Conservation (phyloP, 2,888 invertebrate species). For the Idaea dimidiata region DNA sequence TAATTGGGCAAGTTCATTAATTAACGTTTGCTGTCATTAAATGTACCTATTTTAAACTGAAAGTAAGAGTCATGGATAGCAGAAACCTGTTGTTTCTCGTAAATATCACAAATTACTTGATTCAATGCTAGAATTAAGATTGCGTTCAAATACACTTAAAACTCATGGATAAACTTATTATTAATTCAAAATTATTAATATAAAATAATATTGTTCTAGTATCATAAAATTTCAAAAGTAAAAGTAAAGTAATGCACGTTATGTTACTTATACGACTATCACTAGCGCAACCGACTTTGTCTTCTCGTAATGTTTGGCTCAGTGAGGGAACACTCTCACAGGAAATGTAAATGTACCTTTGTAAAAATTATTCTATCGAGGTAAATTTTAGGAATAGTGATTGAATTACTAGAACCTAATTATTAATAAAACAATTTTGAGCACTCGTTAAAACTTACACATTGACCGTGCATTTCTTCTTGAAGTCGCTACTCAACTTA, state of each 20-base stretch:
- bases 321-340: constrained; percentile 48
- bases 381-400: constrained; percentile 74
- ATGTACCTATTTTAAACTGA: constrained; percentile 3
- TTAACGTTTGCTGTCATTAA: background rate
- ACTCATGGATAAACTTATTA: constrained; percentile 39
- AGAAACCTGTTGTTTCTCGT: background rate
- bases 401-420: constrained; percentile 77
- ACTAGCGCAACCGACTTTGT: constrained; percentile 11
- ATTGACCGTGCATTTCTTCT: constrained; percentile 75
- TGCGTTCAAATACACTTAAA: constrained; percentile 17
- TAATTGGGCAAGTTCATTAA: background rate
- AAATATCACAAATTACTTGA: constrained; percentile 12
- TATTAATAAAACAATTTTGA: constrained; percentile 71
- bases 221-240: constrained; percentile 10
- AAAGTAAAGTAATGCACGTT: constrained; percentile 8
- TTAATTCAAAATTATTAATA: constrained; percentile 15
- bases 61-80: background rate
- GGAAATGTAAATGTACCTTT: constrained; percentile 58
- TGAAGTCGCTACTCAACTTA: constrained; percentile 65
- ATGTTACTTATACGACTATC: constrained; percentile 6
- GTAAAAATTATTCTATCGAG: constrained; percentile 65
- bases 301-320: constrained; percentile 28
- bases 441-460: constrained; percentile 80
- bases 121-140: constrained; percentile 2
- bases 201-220: constrained; percentile 10